Percentiles rank a stretch among this genome's conserved stretches.
Evolutionary conservation across 2,113 vertebrate species (phyloP).

Genomic region (Orthonyx spaldingii): DNA sequence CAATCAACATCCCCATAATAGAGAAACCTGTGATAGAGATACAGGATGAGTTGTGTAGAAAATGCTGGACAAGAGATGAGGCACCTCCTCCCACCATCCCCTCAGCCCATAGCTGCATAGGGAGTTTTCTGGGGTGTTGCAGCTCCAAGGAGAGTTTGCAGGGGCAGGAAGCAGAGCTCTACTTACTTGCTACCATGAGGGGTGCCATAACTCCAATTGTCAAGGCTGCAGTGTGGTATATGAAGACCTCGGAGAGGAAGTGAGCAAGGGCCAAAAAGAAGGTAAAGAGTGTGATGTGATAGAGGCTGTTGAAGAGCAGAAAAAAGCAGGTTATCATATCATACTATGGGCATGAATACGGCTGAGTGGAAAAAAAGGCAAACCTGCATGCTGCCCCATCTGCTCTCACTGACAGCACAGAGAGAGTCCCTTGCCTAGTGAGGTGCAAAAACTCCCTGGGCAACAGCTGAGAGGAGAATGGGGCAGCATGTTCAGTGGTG

Average conservation of each 20-base stretch:
- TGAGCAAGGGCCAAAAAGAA: conserved; percentile 91
- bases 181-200: conserved; percentile 89
- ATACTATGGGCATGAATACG: neutral
- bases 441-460: neutral
- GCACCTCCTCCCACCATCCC: neutral
- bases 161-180: neutral
- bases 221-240: conserved; percentile 89
- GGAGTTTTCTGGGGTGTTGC: neutral
- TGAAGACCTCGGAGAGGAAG: conserved; percentile 88
- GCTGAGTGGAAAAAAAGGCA: neutral
- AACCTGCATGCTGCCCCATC: neutral
- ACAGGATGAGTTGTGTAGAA: neutral
- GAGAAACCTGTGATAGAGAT: conserved; percentile 81
- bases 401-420: neutral
- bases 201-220: conserved; percentile 92
- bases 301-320: conserved; percentile 78
- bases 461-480: neutral
- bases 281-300: conserved; percentile 92
- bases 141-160: neutral
- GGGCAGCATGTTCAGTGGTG: neutral
- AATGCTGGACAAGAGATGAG: neutral
- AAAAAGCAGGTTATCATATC: neutral
- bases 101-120: neutral
- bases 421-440: neutral
- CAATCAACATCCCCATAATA: conserved; percentile 89